These are phyloP conservation scores for Ptilodon capucinus DNA, from an alignment of 2,888 invertebrate species.

Conservation along the genomic window DNA sequence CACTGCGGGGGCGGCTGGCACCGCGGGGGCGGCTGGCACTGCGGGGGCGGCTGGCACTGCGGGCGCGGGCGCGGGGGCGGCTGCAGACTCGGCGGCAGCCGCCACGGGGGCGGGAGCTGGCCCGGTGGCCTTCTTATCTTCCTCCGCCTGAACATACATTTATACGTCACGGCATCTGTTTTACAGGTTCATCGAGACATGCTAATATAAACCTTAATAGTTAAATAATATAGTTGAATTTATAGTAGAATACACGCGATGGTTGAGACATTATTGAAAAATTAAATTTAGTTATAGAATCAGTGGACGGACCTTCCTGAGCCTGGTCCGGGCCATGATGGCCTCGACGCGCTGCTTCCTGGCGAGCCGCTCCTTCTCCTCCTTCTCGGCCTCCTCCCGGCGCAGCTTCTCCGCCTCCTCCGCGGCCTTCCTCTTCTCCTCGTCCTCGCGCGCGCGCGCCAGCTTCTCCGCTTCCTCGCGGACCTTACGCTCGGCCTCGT, in stretches of 20 bases:
- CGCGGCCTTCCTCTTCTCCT: constrained; percentile 89
- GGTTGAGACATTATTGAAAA: too few species aligned
- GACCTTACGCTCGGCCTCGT: constrained; percentile 87
- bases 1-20: not conserved
- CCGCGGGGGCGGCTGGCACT: constrained; percentile 2
- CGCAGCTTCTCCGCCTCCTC: constrained; percentile 94
- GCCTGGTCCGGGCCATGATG: constrained; percentile 94
- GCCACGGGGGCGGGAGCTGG: constrained; percentile 3
- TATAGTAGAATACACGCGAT: too few species aligned
- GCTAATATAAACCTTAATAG: too few species aligned
- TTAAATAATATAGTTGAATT: too few species aligned
- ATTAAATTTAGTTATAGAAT: too few species aligned
- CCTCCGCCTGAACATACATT: constrained; percentile 54
- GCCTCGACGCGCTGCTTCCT: constrained; percentile 95
- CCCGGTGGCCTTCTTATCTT: constrained; percentile 60
- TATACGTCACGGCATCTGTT: not conserved
- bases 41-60: constrained; percentile 13
- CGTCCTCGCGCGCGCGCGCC: constrained; percentile 85
- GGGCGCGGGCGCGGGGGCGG: constrained; percentile 2
- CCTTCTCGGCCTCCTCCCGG: constrained; percentile 92
- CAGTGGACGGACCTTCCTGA: constrained; percentile 58
- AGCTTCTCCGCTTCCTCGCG: constrained; percentile 88
- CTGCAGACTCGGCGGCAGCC: constrained; percentile 6
- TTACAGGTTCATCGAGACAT: not conserved
- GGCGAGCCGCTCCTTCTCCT: constrained; percentile 94